Conservation (phyloP, 2,888 invertebrate genomes). For the Eristalinus aeneus region DNA sequence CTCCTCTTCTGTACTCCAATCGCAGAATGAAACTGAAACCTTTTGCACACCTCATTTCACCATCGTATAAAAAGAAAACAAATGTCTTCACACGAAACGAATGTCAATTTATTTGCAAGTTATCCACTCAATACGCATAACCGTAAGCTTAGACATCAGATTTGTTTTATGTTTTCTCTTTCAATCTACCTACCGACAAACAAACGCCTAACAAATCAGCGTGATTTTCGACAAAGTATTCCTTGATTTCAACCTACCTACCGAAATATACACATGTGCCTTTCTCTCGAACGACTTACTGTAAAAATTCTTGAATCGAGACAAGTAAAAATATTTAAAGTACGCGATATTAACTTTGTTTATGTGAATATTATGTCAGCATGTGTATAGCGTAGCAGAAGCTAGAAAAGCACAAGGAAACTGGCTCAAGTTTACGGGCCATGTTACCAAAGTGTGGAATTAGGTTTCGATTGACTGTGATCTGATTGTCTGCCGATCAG, state of each 20-base stretch:
- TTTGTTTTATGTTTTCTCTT: not conserved
- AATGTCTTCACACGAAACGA: constrained; percentile 30
- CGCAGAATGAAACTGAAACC: no score
- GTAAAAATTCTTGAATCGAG: constrained; percentile 47
- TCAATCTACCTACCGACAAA: not conserved
- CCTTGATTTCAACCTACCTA: constrained; percentile 42
- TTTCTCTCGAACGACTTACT: constrained; percentile 38
- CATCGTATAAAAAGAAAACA: not conserved
- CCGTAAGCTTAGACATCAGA: constrained; percentile 7
- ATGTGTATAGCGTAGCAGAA: constrained; percentile 21
- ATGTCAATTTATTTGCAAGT: constrained; percentile 57
- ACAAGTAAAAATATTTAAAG: constrained; percentile 56
- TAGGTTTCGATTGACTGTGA: not conserved
- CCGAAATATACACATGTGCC: constrained; percentile 3
- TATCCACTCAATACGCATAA: constrained; percentile 19
- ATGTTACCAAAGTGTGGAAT: not conserved
- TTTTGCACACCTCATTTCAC: no score
- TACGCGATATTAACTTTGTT: not conserved
- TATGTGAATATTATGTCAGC: not conserved
- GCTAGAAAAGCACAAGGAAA: constrained; percentile 7
- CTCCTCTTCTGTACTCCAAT: no score
- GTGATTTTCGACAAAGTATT: not conserved
- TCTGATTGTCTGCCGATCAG: no score
- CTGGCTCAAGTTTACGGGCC: not conserved
- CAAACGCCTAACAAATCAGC: not conserved